Percentiles rank a stretch among this genome's conserved stretches.
These are phyloP conservation scores for Australoheros facetus DNA, from an alignment of 2,797 vertebrate species.

Conservation along the genomic window DNA sequence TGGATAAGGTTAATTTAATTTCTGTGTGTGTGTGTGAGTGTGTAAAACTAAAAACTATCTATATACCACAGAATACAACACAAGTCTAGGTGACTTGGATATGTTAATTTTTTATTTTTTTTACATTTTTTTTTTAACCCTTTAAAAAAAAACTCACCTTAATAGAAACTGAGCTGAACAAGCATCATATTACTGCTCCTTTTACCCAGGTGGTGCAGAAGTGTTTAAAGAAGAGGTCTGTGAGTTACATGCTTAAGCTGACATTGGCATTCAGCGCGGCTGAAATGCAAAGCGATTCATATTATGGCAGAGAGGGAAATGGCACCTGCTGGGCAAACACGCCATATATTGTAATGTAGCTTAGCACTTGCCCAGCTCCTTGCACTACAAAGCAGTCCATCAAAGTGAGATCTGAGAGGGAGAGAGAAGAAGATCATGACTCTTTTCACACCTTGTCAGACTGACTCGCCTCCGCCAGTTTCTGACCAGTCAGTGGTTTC, in stretches of 20 bases:
- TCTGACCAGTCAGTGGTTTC: constrained; percentile 56
- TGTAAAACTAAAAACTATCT: no score
- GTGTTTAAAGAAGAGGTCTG: constrained; percentile 49
- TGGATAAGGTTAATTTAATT: background rate
- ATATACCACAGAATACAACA: no score
- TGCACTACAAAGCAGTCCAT: constrained; percentile 80
- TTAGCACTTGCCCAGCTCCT: constrained; percentile 71
- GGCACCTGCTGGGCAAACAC: constrained; percentile 76
- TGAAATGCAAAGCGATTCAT: constrained; percentile 69
- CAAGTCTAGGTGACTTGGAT: no score
- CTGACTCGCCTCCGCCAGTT: constrained; percentile 60
- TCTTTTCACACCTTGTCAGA: constrained; percentile 82
- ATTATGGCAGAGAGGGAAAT: constrained; percentile 69
- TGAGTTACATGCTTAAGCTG: constrained; percentile 62
- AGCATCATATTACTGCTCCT: constrained; percentile 26
- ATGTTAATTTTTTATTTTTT: background rate
- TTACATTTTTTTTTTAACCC: background rate
- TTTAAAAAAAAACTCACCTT: constrained; percentile 14
- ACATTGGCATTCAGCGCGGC: constrained; percentile 66
- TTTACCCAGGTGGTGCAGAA: constrained; percentile 31
- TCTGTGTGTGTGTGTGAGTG: no score
- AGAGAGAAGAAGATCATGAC: constrained; percentile 76
- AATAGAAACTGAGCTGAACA: constrained; percentile 25
- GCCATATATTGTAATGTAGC: constrained; percentile 72
- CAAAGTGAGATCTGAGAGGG: constrained; percentile 77